Percentiles rank a stretch among this genome's conserved stretches.
phyloP scores from a whole-genome alignment of 2,888 invertebrate species.

The Uropetala carovei region DNA sequence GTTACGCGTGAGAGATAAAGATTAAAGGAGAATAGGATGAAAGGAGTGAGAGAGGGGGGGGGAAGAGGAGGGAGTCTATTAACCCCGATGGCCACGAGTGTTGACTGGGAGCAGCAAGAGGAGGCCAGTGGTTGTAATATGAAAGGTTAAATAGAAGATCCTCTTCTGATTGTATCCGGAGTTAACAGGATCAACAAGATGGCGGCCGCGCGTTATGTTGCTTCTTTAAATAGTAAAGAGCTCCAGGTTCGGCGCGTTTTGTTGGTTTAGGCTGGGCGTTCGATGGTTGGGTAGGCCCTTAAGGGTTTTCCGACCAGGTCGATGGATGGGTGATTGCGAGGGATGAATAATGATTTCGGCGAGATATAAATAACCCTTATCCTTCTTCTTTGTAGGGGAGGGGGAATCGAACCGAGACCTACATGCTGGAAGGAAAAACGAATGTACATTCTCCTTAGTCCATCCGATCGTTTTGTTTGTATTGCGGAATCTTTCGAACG shows the following conservation, averaged over 20 bases:
- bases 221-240: conserved; percentile 43
- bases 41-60: background rate
- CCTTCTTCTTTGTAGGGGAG: no score
- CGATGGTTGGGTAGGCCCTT: background rate
- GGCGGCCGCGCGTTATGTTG: conserved; percentile 2
- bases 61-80: background rate
- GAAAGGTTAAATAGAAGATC: conserved; percentile 3
- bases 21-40: background rate
- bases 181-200: conserved; percentile 54
- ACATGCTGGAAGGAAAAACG: background rate
- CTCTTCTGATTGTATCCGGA: conserved; percentile 56
- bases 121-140: background rate
- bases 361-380: background rate
- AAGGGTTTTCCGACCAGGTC: background rate
- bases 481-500: no score
- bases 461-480: no score
- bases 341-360: background rate
- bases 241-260: background rate
- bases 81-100: background rate
- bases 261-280: conserved; percentile 41
- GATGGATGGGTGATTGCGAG: background rate
- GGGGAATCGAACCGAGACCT: background rate
- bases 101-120: background rate
- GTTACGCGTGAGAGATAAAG: no score
- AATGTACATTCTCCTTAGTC: no score